Percentiles rank a stretch among this genome's conserved stretches.
These are phyloP conservation scores for Plectropomus leopardus DNA, from an alignment of 2,113 vertebrate species.

Conservation along the genomic window DNA sequence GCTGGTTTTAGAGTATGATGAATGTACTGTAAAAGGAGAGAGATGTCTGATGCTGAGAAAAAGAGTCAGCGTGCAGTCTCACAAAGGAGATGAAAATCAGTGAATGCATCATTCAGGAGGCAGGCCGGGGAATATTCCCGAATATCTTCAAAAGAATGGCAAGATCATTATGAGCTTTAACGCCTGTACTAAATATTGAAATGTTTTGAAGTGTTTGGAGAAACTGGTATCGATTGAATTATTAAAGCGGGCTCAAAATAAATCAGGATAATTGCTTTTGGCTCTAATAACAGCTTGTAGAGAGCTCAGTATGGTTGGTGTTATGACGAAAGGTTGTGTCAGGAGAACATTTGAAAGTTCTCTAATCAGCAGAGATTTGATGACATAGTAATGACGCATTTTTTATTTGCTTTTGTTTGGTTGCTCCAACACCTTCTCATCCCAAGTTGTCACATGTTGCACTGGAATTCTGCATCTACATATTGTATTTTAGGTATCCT, in stretches of 20 bases:
- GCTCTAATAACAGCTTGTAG: not conserved
- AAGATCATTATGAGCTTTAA: slow-evolving; percentile 50
- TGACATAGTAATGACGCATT: not conserved
- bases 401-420: slow-evolving; percentile 8
- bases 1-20: slow-evolving; percentile 3
- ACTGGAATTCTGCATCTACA: no score
- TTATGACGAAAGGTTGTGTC: not conserved
- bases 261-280: slow-evolving; percentile 33
- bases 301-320: not conserved
- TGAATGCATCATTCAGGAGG: slow-evolving; percentile 47
- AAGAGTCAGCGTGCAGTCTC: slow-evolving; percentile 31
- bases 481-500: no score
- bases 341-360: not conserved
- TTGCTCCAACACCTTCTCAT: no score
- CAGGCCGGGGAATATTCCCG: not conserved
- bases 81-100: slow-evolving; percentile 65
- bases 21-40: slow-evolving; percentile 8
- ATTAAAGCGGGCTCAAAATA: slow-evolving; percentile 49
- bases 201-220: slow-evolving; percentile 8
- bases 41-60: slow-evolving; percentile 26
- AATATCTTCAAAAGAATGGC: slow-evolving; percentile 61
- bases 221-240: slow-evolving; percentile 49
- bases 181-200: slow-evolving; percentile 53
- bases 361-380: not conserved
- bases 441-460: no score